Percentiles rank a stretch among this genome's conserved stretches.
phyloP scores from a whole-genome alignment of 2,113 vertebrate species.

The Embiotoca jacksoni region DNA sequence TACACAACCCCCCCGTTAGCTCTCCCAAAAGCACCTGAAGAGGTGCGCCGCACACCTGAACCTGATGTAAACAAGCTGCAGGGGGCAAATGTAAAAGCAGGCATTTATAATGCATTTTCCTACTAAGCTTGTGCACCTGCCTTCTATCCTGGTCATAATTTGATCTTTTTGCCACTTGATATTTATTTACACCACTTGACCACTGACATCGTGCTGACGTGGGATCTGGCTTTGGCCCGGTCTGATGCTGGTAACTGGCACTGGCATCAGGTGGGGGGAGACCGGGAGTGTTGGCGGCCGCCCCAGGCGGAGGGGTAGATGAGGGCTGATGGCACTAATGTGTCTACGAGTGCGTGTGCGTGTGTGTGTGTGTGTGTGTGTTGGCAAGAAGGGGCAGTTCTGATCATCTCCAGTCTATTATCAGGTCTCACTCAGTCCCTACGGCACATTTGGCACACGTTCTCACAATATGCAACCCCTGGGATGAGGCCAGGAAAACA shows the following conservation, averaged over 20 bases:
- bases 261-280: neutral
- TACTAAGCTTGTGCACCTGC: neutral
- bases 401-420: constrained; percentile 63
- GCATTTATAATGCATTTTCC: too few species aligned
- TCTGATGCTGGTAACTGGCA: neutral
- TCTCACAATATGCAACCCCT: constrained; percentile 47
- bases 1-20: neutral
- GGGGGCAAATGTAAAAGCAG: neutral
- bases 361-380: constrained; percentile 17
- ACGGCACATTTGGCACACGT: constrained; percentile 55
- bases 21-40: neutral
- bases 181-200: constrained; percentile 40
- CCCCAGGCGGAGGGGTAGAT: constrained; percentile 4
- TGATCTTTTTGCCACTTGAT: constrained; percentile 5
- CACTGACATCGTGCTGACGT: neutral
- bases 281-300: constrained; percentile 10
- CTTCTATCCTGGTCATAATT: neutral
- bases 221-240: constrained; percentile 18
- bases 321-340: constrained; percentile 33
- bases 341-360: constrained; percentile 6
- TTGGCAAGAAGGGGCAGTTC: constrained; percentile 39
- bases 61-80: neutral
- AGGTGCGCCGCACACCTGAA: too few species aligned
- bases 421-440: constrained; percentile 55
- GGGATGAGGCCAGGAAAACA: constrained; percentile 50